Percentiles rank a stretch among this genome's conserved stretches.
These are phyloP conservation scores for Leucania comma DNA, from an alignment of 2,888 invertebrate species.

Conservation along the genomic window DNA sequence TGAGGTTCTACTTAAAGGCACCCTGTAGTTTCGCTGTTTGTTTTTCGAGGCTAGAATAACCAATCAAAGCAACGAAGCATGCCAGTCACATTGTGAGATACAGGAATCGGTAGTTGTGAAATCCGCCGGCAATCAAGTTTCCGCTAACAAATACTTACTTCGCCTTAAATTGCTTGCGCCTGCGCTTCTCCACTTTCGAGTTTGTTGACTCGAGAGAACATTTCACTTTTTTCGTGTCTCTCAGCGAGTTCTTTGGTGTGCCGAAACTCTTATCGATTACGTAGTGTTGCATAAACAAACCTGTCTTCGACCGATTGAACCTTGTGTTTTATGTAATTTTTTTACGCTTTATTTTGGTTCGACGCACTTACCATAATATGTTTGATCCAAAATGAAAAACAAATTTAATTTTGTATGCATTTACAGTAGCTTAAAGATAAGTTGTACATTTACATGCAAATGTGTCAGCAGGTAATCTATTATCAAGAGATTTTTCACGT, in stretches of 20 bases:
- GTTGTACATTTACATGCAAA: not conserved
- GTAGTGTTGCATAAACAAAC: slow-evolving; percentile 71
- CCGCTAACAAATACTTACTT: slow-evolving; percentile 69
- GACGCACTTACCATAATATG: slow-evolving; percentile 29
- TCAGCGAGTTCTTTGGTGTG: slow-evolving; percentile 65
- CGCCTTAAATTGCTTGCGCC: slow-evolving; percentile 69
- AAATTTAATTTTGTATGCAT: not conserved
- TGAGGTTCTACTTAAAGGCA: slow-evolving; percentile 12
- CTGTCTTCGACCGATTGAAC: slow-evolving; percentile 60
- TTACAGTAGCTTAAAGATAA: slow-evolving; percentile 1
- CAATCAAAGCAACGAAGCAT: slow-evolving; percentile 57
- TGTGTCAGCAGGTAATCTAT: not conserved
- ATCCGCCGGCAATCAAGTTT: slow-evolving; percentile 72
- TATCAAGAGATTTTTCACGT: not conserved
- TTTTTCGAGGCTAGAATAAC: slow-evolving; percentile 39
- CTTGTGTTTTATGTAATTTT: slow-evolving; percentile 52
- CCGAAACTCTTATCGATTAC: slow-evolving; percentile 73
- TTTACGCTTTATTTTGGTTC: slow-evolving; percentile 47
- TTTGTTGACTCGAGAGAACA: slow-evolving; percentile 75
- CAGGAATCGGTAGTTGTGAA: slow-evolving; percentile 70
- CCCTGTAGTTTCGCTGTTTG: slow-evolving; percentile 37
- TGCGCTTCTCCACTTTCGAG: slow-evolving; percentile 75
- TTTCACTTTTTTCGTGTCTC: slow-evolving; percentile 78
- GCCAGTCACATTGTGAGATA: slow-evolving; percentile 60
- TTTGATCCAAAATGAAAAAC: slow-evolving; percentile 20